Percentiles rank a stretch among this genome's conserved stretches.
phyloP scores from a whole-genome alignment of 2,113 vertebrate species.

The Oxyruncus cristatus region DNA sequence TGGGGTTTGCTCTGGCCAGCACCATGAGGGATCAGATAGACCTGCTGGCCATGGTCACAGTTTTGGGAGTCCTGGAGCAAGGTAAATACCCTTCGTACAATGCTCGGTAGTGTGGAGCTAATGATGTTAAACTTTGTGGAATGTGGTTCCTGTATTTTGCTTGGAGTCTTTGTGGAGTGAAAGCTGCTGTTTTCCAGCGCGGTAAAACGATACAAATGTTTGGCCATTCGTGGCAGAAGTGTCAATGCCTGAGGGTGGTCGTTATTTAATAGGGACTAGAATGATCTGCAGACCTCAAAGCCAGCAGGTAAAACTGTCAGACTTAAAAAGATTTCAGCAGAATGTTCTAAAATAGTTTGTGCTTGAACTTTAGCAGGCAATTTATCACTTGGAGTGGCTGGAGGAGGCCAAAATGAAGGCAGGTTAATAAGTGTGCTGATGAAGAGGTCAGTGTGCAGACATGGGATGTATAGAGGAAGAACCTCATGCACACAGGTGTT shows the following conservation, averaged over 20 bases:
- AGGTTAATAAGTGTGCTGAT: not conserved
- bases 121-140: not conserved
- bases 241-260: not conserved
- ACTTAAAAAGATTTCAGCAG: not conserved
- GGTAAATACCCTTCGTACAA: slow-evolving; percentile 68
- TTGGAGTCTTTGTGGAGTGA: not conserved
- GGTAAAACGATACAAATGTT: not conserved
- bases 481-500: fast-evolving
- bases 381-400: not conserved
- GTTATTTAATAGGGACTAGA: not conserved
- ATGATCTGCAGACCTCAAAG: not conserved
- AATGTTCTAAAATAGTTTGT: not conserved
- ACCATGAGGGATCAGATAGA: slow-evolving; percentile 78
- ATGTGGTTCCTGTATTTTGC: not conserved
- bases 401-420: not conserved
- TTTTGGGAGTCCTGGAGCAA: slow-evolving; percentile 87
- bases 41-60: slow-evolving; percentile 76
- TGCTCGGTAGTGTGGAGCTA: not conserved
- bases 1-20: not conserved
- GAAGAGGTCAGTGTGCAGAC: not conserved
- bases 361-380: not conserved
- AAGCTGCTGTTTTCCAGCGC: not conserved
- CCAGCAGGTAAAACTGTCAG: not conserved
- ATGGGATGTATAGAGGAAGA: fast-evolving
- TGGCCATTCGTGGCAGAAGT: fast-evolving